Percentiles rank a stretch among this genome's conserved stretches.
phyloP scores from a whole-genome alignment of 2,797 vertebrate species.

The Pangasius sanitwongsei region DNA sequence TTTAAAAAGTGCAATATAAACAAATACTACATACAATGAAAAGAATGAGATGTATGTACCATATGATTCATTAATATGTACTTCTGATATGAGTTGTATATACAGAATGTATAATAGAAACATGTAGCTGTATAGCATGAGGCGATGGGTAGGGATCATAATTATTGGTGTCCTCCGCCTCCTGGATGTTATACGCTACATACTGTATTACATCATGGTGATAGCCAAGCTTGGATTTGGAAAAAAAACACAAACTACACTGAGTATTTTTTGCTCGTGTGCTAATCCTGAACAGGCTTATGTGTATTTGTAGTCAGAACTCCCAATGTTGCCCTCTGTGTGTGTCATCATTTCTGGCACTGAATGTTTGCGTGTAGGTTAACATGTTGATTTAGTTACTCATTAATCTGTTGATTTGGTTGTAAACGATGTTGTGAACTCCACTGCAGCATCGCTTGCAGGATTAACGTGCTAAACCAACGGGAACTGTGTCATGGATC shows the following conservation, averaged over 20 bases:
- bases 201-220: not conserved
- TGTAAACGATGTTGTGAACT: conserved; percentile 9
- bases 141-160: not conserved
- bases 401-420: conserved; percentile 18
- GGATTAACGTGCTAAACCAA: conserved; percentile 1
- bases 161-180: not conserved
- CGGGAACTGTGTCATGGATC: conserved; percentile 21
- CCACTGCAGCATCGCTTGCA: not conserved
- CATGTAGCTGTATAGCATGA: no score
- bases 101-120: no score
- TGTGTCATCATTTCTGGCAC: not conserved
- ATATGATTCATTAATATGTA: no score
- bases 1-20: no score
- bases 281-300: no score
- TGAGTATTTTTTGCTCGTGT: not conserved
- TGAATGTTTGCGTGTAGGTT: not conserved
- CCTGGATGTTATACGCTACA: not conserved
- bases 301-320: not conserved
- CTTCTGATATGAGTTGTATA: no score
- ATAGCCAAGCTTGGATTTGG: not conserved
- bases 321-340: no score
- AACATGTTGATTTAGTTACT: conserved; percentile 12
- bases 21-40: no score
- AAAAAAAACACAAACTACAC: not conserved
- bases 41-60: no score